Percentiles rank a stretch among this genome's conserved stretches.
Evolutionary conservation across 2,888 invertebrate species (phyloP).

Genomic region (Phengaris arion): DNA sequence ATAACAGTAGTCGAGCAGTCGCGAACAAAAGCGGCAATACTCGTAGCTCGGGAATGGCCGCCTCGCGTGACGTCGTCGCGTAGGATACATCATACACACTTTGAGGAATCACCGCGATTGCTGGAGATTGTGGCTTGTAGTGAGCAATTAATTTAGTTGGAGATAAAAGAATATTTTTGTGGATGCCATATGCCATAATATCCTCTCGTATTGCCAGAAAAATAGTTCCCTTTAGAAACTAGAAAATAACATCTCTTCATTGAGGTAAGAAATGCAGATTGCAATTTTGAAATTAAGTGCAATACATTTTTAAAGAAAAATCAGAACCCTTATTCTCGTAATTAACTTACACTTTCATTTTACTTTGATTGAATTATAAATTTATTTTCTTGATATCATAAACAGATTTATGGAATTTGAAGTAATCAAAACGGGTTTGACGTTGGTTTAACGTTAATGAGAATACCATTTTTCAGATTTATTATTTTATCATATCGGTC

Average conservation of each 20-base stretch:
- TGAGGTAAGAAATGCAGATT: not conserved
- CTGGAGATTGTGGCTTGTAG: not conserved
- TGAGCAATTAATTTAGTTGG: not conserved
- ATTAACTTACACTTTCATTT: no score
- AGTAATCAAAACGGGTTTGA: no score
- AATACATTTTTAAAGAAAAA: no score
- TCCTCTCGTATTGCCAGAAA: not conserved
- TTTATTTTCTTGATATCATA: no score
- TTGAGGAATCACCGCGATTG: not conserved
- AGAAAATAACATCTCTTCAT: not conserved
- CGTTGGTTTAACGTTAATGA: no score
- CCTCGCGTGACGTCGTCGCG: constrained; percentile 43
- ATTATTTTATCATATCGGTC: no score
- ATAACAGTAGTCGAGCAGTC: constrained; percentile 40
- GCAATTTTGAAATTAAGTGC: no score
- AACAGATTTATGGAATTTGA: no score
- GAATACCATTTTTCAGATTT: no score
- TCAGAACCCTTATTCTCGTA: no score
- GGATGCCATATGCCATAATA: not conserved
- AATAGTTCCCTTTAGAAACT: no score
- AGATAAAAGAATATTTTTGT: not conserved
- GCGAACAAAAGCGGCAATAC: constrained; percentile 43
- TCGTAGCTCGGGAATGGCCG: constrained; percentile 43
- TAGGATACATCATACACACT: constrained; percentile 28
- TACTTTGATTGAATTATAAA: no score